A percentile compares a stretch with the other conserved stretches of the same genome.
Evolutionary conservation across 1,140 invertebrate species (phyloP).

Genomic region (Brachionus manjavacas): DNA sequence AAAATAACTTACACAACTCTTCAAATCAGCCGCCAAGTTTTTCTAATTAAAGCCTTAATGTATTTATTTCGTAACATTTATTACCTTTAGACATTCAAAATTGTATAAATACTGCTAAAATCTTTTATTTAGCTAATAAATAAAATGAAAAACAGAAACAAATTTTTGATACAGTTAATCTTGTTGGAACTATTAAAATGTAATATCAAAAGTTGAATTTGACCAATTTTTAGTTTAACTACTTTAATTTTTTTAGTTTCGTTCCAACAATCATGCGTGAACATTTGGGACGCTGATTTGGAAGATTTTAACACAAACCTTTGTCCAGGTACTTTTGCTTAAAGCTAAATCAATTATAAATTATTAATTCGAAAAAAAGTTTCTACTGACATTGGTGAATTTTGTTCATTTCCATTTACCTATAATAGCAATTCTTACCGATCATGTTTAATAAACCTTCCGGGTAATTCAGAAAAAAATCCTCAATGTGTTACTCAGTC

Average conservation of each 20-base stretch:
- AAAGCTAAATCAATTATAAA: neutral
- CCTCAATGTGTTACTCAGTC: neutral
- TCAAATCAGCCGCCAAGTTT: neutral
- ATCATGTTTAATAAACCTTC: neutral
- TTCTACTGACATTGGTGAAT: neutral
- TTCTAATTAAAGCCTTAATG: neutral
- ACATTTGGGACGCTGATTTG: slow-evolving; percentile 17
- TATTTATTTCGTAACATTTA: neutral
- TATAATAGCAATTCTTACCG: neutral
- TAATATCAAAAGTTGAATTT: neutral
- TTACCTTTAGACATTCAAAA: neutral
- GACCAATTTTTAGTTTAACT: neutral
- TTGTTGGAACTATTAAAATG: neutral
- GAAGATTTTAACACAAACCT: neutral
- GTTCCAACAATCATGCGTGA: neutral
- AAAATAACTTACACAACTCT: neutral
- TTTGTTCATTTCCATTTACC: slow-evolving; percentile 13
- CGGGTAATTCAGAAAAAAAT: neutral
- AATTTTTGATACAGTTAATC: neutral
- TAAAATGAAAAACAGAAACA: neutral
- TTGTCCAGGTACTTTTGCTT: neutral
- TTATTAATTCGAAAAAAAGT: neutral
- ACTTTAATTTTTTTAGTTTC: neutral
- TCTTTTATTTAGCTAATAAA: neutral
- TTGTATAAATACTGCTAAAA: neutral